A percentile compares a stretch with the other conserved stretches of the same genome.
phyloP scores from a whole-genome alignment of 1,140 invertebrate species.

The Euborellia annulipes region DNA sequence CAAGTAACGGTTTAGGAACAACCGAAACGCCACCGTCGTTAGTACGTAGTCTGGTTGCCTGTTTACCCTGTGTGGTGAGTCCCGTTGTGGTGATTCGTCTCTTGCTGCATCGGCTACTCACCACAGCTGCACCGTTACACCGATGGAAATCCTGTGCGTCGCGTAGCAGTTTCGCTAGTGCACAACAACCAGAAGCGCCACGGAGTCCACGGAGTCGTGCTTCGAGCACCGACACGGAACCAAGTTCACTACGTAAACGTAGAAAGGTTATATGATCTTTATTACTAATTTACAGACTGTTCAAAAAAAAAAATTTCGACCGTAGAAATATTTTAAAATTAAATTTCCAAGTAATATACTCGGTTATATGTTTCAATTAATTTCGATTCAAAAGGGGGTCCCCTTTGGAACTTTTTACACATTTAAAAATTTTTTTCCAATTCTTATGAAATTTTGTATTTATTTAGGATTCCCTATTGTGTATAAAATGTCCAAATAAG shows the following conservation, averaged over 20 bases:
- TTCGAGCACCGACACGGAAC: slow-evolving; percentile 28
- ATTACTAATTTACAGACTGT: background rate
- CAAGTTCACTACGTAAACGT: slow-evolving; percentile 24
- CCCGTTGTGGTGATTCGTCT: slow-evolving; percentile 41
- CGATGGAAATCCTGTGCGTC: slow-evolving; percentile 31
- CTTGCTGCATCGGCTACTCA: slow-evolving; percentile 39
- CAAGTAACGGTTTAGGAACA: too few relatives aligned
- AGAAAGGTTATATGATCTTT: slow-evolving; percentile 21
- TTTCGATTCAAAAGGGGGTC: too few relatives aligned
- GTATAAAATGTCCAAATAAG: too few relatives aligned
- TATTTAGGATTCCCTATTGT: too few relatives aligned
- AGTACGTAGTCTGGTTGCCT: slow-evolving; percentile 27
- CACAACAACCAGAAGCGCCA: slow-evolving; percentile 21
- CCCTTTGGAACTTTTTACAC: too few relatives aligned
- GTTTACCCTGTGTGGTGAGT: slow-evolving; percentile 36
- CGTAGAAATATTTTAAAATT: background rate
- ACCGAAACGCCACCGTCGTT: slow-evolving; percentile 17
- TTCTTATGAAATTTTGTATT: too few relatives aligned
- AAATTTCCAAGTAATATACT: too few relatives aligned
- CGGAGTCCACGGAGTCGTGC: slow-evolving; percentile 24
- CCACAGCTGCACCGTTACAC: slow-evolving; percentile 28
- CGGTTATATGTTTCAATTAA: too few relatives aligned
- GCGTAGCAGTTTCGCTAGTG: slow-evolving; percentile 26
- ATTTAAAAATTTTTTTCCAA: too few relatives aligned
- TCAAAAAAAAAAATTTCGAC: background rate